Base-by-base conservation (phyloP, 92 coral and sea anemone genomes). In the Bergia puertoricense region DNA sequence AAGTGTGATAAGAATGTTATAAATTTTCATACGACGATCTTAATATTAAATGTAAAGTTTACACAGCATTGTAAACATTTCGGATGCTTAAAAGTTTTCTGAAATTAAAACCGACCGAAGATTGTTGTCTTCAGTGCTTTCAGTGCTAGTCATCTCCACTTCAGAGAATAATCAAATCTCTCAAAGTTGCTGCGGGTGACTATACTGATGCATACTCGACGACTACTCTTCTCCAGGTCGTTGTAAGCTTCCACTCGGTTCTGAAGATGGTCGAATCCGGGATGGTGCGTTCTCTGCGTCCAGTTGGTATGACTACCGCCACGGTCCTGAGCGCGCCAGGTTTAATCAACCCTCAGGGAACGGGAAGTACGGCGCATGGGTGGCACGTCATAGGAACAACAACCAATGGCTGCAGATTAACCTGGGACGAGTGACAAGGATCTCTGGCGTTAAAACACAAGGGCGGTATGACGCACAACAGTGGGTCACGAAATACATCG, bases 301-400 rank as follows among this genome's bases (percentile, higher is more conserved):
- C 22, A 85, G 92, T 0, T 81, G 85, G 23, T 93, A 86, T 62
- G 93, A 90, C 92, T 91, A 93, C 69, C 86, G 81, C 66, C 91
- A 91, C 54, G 98, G 98, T 51, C 96, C 98, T 45, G 98, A 95
- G 48, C 90, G 98, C 62, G 98, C 95, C 44, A 88, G 94, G 46
- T 83, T 95, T 0, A 91, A 93, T 59, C 89, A 86, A 67, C 86
- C 92, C 2, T 80, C 88, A 4, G 92, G 90, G 5, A 89, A 91
- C 66, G 92, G 98, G 4, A 91, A 93, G 51, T 80, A 90, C 16
- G 98, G 98, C 11, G 98, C 92, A 3, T 95, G 98, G 98, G 91
- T 94, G 42, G 91, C 98, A n/a, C 88, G 68, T 68, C 16, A 86
- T 66, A 86, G 92, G 41, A 88, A 93, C 68, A 4, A 66, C n/a